phyloP scores from a whole-genome alignment of 2,113 vertebrate genomes.

The Sarotherodon lohbergeri region DNA sequence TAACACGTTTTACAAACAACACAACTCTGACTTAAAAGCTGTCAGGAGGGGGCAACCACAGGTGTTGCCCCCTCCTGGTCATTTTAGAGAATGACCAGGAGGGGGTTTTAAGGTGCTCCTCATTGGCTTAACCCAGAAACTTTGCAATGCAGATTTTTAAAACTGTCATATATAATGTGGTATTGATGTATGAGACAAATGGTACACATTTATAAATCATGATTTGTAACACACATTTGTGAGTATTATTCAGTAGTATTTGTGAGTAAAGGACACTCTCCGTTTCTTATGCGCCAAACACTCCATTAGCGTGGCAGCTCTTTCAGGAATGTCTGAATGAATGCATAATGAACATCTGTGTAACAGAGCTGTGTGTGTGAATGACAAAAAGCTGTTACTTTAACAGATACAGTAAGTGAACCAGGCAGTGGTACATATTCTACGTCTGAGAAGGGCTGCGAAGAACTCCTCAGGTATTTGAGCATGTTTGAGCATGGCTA shows the following conservation, averaged over 20 bases:
- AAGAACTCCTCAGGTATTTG: not conserved
- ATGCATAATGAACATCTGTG: not conserved
- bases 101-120: fast-evolving
- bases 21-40: not conserved
- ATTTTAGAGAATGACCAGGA: not conserved
- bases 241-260: not conserved
- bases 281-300: not conserved
- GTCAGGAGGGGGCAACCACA: not conserved
- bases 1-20: not conserved
- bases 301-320: not conserved
- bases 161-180: not conserved
- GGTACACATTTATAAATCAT: not conserved
- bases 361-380: not conserved
- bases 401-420: not conserved
- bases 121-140: not conserved
- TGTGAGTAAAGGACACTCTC: not conserved
- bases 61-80: not conserved
- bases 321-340: not conserved
- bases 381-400: not conserved
- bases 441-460: not conserved
- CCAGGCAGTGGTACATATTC: not conserved
- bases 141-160: not conserved
- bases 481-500: not conserved
- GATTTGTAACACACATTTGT: not conserved
- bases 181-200: not conserved